A percentile compares a stretch with the other conserved stretches of the same genome.
phyloP scores from a whole-genome alignment of 2,113 vertebrate species.

The Rhizomys pruinosus region DNA sequence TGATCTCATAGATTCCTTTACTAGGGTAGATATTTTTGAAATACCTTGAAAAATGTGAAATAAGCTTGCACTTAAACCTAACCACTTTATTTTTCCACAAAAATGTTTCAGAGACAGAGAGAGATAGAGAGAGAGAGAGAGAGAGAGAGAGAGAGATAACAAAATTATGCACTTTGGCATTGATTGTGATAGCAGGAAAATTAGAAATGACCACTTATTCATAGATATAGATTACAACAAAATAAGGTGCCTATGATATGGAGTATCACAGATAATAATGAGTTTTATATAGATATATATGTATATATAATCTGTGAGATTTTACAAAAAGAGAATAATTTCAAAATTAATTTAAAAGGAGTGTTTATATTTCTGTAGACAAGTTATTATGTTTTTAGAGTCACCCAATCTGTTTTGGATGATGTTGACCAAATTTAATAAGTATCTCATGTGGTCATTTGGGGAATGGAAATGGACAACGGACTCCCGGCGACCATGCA shows the following conservation, averaged over 20 bases:
- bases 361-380: not conserved
- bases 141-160: no score
- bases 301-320: not conserved
- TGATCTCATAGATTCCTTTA: not conserved
- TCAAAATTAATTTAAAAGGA: not conserved
- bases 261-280: not conserved
- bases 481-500: no score
- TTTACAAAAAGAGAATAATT: slow-evolving; percentile 14
- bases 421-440: not conserved
- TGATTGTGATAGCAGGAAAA: not conserved
- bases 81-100: slow-evolving; percentile 1
- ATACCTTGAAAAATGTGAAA: not conserved
- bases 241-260: not conserved
- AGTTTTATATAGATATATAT: no score
- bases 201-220: not conserved
- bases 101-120: not conserved
- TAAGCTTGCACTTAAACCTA: not conserved
- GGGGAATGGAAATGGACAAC: not conserved
- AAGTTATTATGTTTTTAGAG: not conserved
- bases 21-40: not conserved
- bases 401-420: not conserved
- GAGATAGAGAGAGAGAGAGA: not conserved
- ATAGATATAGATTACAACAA: not conserved
- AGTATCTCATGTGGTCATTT: not conserved
- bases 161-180: not conserved